Evolutionary conservation across 2,113 vertebrate species (phyloP).

Genomic region (Pyrgilauda ruficollis): DNA sequence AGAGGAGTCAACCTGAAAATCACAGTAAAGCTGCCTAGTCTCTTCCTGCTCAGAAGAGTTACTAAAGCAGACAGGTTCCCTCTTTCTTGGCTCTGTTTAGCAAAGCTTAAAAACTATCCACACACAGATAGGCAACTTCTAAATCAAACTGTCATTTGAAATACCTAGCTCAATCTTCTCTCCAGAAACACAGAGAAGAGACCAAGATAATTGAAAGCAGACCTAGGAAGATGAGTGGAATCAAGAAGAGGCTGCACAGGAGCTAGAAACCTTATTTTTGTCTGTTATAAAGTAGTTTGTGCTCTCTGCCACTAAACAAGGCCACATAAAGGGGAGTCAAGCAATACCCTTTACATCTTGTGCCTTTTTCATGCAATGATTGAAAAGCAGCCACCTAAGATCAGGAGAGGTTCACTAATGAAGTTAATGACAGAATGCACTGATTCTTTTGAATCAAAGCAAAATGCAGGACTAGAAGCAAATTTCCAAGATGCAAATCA

Average conservation of each 20-base stretch:
- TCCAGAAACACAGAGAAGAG: neutral
- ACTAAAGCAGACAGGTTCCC: neutral
- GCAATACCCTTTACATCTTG: neutral
- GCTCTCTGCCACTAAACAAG: neutral
- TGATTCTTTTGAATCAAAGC: neutral
- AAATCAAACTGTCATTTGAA: neutral
- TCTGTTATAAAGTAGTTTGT: neutral
- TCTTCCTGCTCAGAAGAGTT: neutral
- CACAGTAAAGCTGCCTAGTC: neutral
- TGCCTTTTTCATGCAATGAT: neutral
- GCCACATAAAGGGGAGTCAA: neutral
- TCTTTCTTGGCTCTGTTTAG: neutral
- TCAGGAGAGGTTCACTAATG: neutral
- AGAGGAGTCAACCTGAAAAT: neutral
- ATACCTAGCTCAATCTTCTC: neutral
- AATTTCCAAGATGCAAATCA: neutral
- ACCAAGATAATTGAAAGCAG: neutral
- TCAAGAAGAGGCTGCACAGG: neutral
- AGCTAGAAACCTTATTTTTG: neutral
- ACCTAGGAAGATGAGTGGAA: neutral
- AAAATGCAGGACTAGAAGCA: conserved; percentile 1
- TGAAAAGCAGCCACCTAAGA: neutral
- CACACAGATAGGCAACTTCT: neutral
- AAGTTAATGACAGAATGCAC: neutral
- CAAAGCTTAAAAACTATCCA: neutral